Base-by-base conservation (phyloP, 1,140 invertebrate genomes). In the Ruditapes philippinarum region DNA sequence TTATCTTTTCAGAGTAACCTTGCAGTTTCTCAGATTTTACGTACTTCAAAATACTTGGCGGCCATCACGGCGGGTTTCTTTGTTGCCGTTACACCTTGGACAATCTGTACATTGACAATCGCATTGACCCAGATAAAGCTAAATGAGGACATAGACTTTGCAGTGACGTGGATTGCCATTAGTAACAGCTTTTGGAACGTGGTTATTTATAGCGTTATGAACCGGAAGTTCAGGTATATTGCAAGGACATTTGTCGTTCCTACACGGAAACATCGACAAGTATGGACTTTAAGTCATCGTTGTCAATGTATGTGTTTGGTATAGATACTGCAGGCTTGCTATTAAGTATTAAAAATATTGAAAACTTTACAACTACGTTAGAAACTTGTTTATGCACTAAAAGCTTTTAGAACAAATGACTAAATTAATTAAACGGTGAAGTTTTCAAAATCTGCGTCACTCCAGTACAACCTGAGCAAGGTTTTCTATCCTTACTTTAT, bases 141-240 rank as follows among this genome's bases (percentile, higher is more conserved):
- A 4, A 62, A 83, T 22, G 82, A 60, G 22, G 51, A 79, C 17
- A 36, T 91, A 19, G 90, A 91, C 33, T 91, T 91, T 45, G 70
- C 79, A 4, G 80, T 91, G 33, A 91, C 90, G 36, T 91, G 90
- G 90, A 25, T 91, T 40, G 90, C 90, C 5, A 79, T 91, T 5
- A 91, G 90, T 73, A 91, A 91, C 82, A 91, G 90, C 42, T 89
- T 89, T 54, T 89, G 87, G 90, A 91, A 91, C 78, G 83, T 86
- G 11, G 33, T 91, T 19, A 89, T 91, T 19, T 91, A 91, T 45
- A 45, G 74, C 28, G 82, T 82, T 9, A 89, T 89, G 51, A 91
- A 86, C 68, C 42, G 54, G 14, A 89, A 89, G 19, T 91, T 89
- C 68, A 84, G 90, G 83, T 85, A 74, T 14, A 36, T 49, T 33